Percentiles rank a stretch among this genome's conserved stretches.
phyloP scores from a whole-genome alignment of 2,797 vertebrate genomes.

The Chanos chanos region DNA sequence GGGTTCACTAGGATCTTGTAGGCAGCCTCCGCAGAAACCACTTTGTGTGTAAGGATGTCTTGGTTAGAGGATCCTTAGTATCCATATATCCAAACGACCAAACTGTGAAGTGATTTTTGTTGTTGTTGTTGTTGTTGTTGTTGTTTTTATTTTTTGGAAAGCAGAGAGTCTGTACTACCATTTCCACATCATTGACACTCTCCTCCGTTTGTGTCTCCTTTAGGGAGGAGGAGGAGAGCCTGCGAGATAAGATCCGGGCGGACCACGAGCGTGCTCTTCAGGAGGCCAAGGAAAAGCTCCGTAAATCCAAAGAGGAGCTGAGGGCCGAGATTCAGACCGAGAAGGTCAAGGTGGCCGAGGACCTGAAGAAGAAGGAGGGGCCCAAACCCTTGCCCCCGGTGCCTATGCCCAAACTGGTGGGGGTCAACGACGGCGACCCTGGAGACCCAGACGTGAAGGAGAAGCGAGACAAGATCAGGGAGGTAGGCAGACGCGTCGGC shows the following conservation, averaged over 20 bases:
- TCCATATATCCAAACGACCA: too few species aligned
- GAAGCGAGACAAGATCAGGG: conserved; percentile 95
- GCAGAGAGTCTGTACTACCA: too few species aligned
- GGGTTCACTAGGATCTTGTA: too few species aligned
- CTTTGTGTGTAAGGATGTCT: too few species aligned
- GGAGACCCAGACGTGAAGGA: conserved; percentile 81
- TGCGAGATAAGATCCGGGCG: conserved; percentile 94
- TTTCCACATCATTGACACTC: too few species aligned
- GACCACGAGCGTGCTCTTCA: conserved; percentile 95
- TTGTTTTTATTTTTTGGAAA: too few species aligned
- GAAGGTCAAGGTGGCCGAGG: conserved; percentile 87
- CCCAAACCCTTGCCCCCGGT: conserved; percentile 86
- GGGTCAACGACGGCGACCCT: conserved; percentile 87
- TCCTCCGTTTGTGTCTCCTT: not conserved
- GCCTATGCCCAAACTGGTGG: conserved; percentile 89
- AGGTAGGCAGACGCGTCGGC: conserved; percentile 68
- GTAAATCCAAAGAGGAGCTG: conserved; percentile 91
- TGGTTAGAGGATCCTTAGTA: too few species aligned
- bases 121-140: too few species aligned
- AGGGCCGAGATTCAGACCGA: conserved; percentile 96
- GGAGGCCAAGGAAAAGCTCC: conserved; percentile 96
- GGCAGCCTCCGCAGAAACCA: too few species aligned
- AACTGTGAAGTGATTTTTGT: too few species aligned
- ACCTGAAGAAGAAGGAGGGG: conserved; percentile 81
- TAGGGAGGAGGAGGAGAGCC: conserved; percentile 95